A percentile compares a stretch with the other conserved stretches of the same genome.
phyloP scores from a whole-genome alignment of 1,140 invertebrate species.

The Lerema accius region DNA sequence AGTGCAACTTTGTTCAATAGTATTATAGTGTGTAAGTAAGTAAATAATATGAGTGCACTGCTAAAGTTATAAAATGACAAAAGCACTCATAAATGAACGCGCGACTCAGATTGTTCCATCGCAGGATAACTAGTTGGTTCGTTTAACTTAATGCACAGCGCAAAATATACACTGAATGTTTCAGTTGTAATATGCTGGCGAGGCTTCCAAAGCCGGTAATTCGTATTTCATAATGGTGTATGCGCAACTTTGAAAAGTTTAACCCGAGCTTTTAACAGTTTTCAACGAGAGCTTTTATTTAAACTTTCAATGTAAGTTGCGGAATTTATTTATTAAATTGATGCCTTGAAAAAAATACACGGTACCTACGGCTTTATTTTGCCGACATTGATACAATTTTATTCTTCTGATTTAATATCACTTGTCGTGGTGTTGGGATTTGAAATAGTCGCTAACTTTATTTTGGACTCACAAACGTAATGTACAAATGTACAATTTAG shows the following conservation, averaged over 20 bases:
- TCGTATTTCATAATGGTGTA: constrained; percentile 22
- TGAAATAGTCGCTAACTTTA: too few species aligned
- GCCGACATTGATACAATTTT: too few species aligned
- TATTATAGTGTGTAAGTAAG: too few species aligned
- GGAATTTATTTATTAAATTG: constrained; percentile 28
- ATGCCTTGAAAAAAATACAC: constrained; percentile 8
- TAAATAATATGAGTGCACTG: too few species aligned
- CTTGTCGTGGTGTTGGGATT: too few species aligned
- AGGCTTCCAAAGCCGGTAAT: constrained; percentile 18
- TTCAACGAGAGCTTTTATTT: constrained; percentile 19
- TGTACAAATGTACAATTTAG: too few species aligned
- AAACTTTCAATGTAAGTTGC: constrained; percentile 27
- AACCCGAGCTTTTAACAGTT: constrained; percentile 23
- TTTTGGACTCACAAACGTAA: too few species aligned
- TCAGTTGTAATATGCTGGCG: constrained; percentile 12
- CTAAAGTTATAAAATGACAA: too few species aligned
- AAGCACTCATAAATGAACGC: background rate
- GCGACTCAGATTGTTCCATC: background rate
- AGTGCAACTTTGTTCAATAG: too few species aligned
- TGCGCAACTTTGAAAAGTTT: constrained; percentile 23
- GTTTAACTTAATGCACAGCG: constrained; percentile 3
- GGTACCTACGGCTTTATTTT: too few species aligned
- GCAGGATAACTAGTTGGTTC: constrained; percentile 3
- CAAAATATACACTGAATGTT: constrained; percentile 15
- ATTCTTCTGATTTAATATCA: too few species aligned